Conservation (phyloP, 2,888 invertebrate species). For the Podotricha telesiphe region DNA sequence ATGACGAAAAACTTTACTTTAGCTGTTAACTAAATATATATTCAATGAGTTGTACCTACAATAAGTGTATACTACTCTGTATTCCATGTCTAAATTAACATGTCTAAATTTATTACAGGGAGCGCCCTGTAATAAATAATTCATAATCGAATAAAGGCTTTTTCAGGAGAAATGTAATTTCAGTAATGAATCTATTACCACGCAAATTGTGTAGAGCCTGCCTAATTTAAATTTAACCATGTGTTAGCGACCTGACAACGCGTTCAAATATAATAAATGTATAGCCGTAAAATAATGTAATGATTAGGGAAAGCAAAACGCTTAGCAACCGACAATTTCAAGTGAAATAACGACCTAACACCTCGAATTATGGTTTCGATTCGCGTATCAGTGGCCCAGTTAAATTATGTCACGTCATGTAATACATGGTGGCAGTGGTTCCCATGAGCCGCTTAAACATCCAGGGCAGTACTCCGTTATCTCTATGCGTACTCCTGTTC, state of each 20-base stretch:
- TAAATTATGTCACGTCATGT: conserved; percentile 60
- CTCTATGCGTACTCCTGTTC: conserved; percentile 41
- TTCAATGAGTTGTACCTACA: background rate
- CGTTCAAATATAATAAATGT: conserved; percentile 15
- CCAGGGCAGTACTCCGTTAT: conserved; percentile 58
- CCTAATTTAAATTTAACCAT: conserved; percentile 13
- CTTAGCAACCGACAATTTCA: background rate
- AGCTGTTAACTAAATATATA: no score
- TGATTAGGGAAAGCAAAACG: background rate
- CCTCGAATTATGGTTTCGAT: conserved; percentile 22
- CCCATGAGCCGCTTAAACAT: conserved; percentile 64
- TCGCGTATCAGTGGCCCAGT: conserved; percentile 21
- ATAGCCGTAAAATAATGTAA: conserved; percentile 3
- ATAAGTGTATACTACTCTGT: background rate
- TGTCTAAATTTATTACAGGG: no score
- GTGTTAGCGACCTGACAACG: background rate
- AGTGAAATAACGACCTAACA: conserved; percentile 26
- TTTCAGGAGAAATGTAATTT: conserved; percentile 10
- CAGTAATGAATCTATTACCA: conserved; percentile 10
- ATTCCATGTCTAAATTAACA: background rate
- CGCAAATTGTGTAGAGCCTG: conserved; percentile 21
- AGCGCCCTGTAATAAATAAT: conserved; percentile 2
- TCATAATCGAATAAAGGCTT: conserved; percentile 7
- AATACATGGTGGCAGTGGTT: conserved; percentile 51
- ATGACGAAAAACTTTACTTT: no score